Percentiles rank a stretch among this genome's conserved stretches.
Evolutionary conservation across 2,888 invertebrate species (phyloP).

Genomic region (Pandemis corylana): DNA sequence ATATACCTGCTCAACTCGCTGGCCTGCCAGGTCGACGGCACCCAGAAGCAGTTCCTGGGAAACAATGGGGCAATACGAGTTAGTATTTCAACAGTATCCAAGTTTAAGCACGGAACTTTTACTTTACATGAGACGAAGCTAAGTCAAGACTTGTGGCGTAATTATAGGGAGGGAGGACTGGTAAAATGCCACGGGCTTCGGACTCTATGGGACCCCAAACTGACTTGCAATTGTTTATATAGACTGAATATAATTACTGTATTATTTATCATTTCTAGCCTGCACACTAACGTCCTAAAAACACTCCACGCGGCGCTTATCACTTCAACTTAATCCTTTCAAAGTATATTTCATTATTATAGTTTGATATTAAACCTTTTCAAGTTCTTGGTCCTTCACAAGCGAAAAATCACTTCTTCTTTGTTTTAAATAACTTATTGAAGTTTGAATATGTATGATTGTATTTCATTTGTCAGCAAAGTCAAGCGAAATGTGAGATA

Average conservation of each 20-base stretch:
- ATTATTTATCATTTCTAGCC: not conserved
- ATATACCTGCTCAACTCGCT: constrained; percentile 97
- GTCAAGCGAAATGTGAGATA: not conserved
- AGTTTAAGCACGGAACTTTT: not conserved
- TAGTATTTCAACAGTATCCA: constrained; percentile 57
- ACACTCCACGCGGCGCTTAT: not conserved
- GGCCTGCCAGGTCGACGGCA: constrained; percentile 98
- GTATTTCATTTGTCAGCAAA: not conserved
- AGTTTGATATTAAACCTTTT: not conserved
- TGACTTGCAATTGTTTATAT: too few species aligned
- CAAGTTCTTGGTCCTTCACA: too few species aligned
- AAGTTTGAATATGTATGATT: not conserved
- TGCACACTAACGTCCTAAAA: not conserved
- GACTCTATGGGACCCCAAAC: too few species aligned
- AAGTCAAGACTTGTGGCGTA: not conserved
- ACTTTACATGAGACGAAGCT: not conserved
- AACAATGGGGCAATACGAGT: constrained; percentile 94
- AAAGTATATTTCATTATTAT: not conserved
- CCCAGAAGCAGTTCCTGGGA: constrained; percentile 96
- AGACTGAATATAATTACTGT: not conserved
- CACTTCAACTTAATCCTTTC: not conserved
- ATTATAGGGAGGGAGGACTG: too few species aligned
- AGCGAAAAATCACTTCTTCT: not conserved
- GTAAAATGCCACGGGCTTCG: too few species aligned
- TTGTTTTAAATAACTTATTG: not conserved